Evolutionary conservation across 1,140 invertebrate genomes (phyloP), one percentile per base, ranked within the genome.

Genomic region (Atta colombica): DNA sequence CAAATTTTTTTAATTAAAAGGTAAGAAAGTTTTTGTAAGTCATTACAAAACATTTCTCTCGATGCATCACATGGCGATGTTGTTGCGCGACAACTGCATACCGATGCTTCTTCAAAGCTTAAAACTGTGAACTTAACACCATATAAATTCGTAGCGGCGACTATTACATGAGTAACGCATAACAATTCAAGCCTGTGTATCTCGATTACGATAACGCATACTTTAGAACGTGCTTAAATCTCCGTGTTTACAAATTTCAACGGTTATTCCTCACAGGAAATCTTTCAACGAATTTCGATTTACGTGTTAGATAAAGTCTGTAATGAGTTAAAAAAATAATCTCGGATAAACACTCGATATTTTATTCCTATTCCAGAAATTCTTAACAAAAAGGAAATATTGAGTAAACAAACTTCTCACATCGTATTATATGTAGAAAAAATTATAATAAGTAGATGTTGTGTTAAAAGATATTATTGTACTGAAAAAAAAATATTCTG

Each of bases 71-170:
- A 55, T 21, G 45, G 25, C 25, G 6, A 39, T 39, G 35, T 35
- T 28, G 45, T 25, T 14, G 10, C 25, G 21, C 25, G 12, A 35
- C 65, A 7, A n/a, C 10, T 87, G 85, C 88, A 82, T 89, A 89
- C 84, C 71, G 84, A 89, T 89, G 77, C 71, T 21, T n/a, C 75
- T 87, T 82, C 55, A 12, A 60, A 89, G 51, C 58, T 16, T 51
- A 63, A 61, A 28, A n/a, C 61, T 2, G 35, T 60, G 55, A 61
- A 25, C 74, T 84, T 49, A 75, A 75, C 69, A 61, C 80, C 39
- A n/a, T 84, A 63, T 84, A 75, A 75, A 84, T 84, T 51, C 58
- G 25, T 45, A 14, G 10, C 39, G 55, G 45, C 18, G 14, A 61
- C 18, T 75, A 84, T 84, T 84, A 84, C n/a, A n/a, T 8, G 53